Evolutionary conservation across 2,888 invertebrate species (phyloP).

Genomic region (Drosophila gaucha): DNA sequence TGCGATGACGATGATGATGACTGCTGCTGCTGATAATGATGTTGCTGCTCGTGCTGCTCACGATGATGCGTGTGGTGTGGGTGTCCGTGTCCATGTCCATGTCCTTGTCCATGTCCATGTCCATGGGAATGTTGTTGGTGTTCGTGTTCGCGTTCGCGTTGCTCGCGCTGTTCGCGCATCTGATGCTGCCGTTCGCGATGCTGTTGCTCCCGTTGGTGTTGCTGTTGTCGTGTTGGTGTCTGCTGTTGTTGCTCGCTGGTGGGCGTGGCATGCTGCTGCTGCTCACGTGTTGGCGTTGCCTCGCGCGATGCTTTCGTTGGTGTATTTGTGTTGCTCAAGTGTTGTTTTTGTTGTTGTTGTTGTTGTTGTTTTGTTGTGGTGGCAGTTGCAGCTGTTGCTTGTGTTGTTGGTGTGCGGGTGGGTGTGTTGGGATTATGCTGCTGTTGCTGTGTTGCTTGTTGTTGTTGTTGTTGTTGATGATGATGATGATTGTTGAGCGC

Average conservation of each 20-base stretch:
- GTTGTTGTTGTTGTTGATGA: slow-evolving; percentile 13
- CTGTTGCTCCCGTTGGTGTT: slow-evolving; percentile 55
- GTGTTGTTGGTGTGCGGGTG: slow-evolving; percentile 40
- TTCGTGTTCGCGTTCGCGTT: slow-evolving; percentile 47
- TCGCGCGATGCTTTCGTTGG: slow-evolving; percentile 70
- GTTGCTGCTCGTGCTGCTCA: slow-evolving; percentile 25
- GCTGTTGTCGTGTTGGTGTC: slow-evolving; percentile 58
- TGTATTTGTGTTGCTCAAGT: slow-evolving; percentile 59
- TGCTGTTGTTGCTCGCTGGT: slow-evolving; percentile 45
- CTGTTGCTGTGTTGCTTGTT: slow-evolving; percentile 16
- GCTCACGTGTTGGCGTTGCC: slow-evolving; percentile 70
- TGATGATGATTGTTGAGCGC: slow-evolving; percentile 52
- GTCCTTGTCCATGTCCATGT: slow-evolving; percentile 32
- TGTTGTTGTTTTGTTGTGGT: slow-evolving; percentile 46
- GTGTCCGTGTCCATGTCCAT: slow-evolving; percentile 42
- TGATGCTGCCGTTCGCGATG: slow-evolving; percentile 58
- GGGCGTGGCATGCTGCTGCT: slow-evolving; percentile 52
- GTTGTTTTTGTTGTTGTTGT: slow-evolving; percentile 51
- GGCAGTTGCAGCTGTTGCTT: slow-evolving; percentile 24
- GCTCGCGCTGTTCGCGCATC: slow-evolving; percentile 45
- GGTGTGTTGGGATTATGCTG: slow-evolving; percentile 40
- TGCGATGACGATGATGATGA: slow-evolving; percentile 28
- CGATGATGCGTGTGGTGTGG: slow-evolving; percentile 41
- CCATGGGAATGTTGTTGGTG: slow-evolving; percentile 43
- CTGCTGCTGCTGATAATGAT: slow-evolving; percentile 29